These are phyloP conservation scores for Rhyacichthys aspro DNA, from an alignment of 2,797 vertebrate species.

Conservation along the genomic window DNA sequence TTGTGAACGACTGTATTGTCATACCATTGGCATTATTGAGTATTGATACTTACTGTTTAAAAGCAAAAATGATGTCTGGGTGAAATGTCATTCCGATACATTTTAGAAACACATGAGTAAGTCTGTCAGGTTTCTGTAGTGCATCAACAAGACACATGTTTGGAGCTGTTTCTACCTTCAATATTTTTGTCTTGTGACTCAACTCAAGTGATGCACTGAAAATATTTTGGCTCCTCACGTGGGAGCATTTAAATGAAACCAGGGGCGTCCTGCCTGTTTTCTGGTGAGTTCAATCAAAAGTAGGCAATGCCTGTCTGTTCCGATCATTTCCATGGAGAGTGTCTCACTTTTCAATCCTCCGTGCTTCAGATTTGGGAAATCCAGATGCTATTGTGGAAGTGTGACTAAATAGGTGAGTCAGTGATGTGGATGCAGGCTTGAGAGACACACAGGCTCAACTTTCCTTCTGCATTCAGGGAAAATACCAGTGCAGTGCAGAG, in stretches of 20 bases:
- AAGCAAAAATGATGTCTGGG: too few relatives aligned
- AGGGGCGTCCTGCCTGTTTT: conserved; percentile 17
- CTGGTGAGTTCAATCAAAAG: conserved; percentile 32
- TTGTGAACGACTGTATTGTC: too few relatives aligned
- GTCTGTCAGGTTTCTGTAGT: background rate
- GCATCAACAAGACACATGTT: background rate
- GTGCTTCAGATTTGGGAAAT: conserved; percentile 31
- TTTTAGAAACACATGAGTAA: background rate
- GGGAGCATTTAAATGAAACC: conserved; percentile 19
- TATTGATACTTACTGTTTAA: too few relatives aligned
- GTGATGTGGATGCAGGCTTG: conserved; percentile 27
- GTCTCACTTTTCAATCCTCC: conserved; percentile 12
- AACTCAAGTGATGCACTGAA: background rate
- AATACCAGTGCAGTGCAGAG: conserved; percentile 1
- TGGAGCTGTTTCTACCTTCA: background rate
- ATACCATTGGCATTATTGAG: too few relatives aligned
- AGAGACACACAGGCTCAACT: conserved; percentile 10
- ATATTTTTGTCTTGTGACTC: conserved; percentile 4
- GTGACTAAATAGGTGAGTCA: conserved; percentile 32
- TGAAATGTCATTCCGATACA: too few relatives aligned
- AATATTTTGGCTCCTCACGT: conserved; percentile 19
- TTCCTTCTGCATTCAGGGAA: conserved; percentile 12
- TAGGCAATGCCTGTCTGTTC: conserved; percentile 25
- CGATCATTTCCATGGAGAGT: conserved; percentile 23
- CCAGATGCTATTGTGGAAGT: conserved; percentile 26